Conservation (phyloP, 2,113 vertebrate genomes). For the Prolemur simus region DNA sequence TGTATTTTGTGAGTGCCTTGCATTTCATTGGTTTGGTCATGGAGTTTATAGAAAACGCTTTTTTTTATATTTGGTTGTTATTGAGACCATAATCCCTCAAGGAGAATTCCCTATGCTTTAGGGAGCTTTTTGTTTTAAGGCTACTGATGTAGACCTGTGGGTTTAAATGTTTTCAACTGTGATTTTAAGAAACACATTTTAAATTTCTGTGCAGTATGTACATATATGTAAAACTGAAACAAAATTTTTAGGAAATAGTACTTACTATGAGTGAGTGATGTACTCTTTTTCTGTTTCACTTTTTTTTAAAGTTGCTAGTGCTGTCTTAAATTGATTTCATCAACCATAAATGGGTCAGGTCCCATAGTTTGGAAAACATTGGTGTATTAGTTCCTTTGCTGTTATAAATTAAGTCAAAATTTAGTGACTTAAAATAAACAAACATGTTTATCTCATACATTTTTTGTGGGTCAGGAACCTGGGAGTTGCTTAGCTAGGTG, state of each 20-base stretch:
- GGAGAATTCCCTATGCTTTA: not conserved
- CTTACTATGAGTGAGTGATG: not conserved
- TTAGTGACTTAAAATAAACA: not conserved
- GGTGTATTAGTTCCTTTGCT: not conserved
- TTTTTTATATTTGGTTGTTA: constrained; percentile 26
- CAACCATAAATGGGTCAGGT: not conserved
- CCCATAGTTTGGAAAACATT: not conserved
- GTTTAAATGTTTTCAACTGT: not conserved
- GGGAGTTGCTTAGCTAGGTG: not conserved
- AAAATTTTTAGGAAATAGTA: not conserved
- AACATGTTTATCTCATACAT: not conserved
- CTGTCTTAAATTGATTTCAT: constrained; percentile 2
- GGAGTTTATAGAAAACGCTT: constrained; percentile 12
- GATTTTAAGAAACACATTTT: not conserved
- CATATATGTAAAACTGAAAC: not conserved
- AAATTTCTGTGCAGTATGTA: not conserved
- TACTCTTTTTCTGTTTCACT: not conserved
- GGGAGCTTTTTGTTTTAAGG: constrained; percentile 9
- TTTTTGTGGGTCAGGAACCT: not conserved
- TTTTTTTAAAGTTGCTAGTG: not conserved
- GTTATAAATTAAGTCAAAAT: not conserved
- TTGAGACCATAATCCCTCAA: not conserved
- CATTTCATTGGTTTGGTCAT: constrained; percentile 22
- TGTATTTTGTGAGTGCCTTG: constrained; percentile 17
- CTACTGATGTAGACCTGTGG: not conserved